phyloP scores from a whole-genome alignment of 2,888 invertebrate genomes.

The Ectobius pallidus region DNA sequence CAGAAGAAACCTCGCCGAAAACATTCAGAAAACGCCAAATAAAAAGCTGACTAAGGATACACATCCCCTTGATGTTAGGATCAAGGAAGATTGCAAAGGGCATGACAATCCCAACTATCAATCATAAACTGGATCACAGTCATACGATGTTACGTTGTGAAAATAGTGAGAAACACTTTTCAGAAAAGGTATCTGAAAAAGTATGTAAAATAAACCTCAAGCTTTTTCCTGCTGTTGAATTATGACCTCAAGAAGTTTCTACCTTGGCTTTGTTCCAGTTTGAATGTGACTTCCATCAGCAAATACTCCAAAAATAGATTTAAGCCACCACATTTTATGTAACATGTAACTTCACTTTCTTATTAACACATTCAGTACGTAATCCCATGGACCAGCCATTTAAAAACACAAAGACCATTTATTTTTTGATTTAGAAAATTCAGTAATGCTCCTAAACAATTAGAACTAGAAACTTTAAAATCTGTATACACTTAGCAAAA shows the following conservation, averaged over 20 bases:
- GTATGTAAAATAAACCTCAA: neutral
- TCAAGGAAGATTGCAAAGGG: constrained; percentile 44
- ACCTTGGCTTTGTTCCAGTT: neutral
- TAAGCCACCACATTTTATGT: neutral
- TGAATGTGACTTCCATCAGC: neutral
- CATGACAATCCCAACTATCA: constrained; percentile 48
- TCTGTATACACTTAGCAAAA: too few species aligned
- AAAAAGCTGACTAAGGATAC: constrained; percentile 5
- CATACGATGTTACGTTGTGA: neutral
- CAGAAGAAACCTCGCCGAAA: constrained; percentile 17
- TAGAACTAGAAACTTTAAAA: too few species aligned
- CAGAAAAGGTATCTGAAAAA: neutral
- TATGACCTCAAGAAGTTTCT: neutral
- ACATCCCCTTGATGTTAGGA: constrained; percentile 30
- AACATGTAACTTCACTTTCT: too few species aligned
- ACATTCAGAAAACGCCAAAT: constrained; percentile 10
- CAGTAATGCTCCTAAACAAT: too few species aligned
- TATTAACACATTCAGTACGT: too few species aligned
- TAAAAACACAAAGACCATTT: too few species aligned
- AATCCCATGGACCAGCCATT: too few species aligned
- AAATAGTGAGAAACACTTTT: neutral
- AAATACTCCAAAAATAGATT: neutral
- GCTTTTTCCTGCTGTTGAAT: neutral
- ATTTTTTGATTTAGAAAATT: too few species aligned
- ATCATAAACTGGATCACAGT: constrained; percentile 5